These are phyloP conservation scores for Corythaixoides concolor DNA, from an alignment of 2,113 vertebrate genomes.

Conservation along the genomic window DNA sequence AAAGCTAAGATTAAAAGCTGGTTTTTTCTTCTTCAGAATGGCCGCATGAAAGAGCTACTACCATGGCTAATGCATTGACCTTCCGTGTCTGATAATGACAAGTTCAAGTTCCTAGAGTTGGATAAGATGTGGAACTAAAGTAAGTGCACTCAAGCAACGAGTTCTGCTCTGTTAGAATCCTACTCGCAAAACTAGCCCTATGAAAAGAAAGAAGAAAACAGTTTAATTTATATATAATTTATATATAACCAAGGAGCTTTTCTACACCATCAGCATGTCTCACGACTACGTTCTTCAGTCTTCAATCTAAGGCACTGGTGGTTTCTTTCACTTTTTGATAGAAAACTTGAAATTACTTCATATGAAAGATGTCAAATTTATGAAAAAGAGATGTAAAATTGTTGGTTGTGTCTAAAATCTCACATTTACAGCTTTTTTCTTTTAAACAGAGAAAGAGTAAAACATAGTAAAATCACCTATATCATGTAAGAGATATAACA, in stretches of 20 bases:
- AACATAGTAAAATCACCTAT: not conserved
- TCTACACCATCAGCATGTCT: not conserved
- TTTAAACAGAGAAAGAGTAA: not conserved
- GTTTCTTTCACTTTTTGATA: not conserved
- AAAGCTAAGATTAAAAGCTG: conserved; percentile 57
- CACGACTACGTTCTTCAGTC: not conserved
- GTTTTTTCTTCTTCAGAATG: conserved; percentile 45
- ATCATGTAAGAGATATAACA: not conserved
- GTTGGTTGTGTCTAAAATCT: not conserved
- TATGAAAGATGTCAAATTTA: not conserved
- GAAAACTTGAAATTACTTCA: not conserved
- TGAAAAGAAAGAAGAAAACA: not conserved
- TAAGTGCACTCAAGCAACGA: conserved; percentile 13
- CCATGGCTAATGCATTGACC: conserved; percentile 40
- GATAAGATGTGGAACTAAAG: conserved; percentile 41
- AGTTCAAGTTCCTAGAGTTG: conserved; percentile 55
- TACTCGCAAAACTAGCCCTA: not conserved
- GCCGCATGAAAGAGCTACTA: conserved; percentile 17
- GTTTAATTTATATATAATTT: no score
- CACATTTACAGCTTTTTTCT: not conserved
- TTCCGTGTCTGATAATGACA: conserved; percentile 52
- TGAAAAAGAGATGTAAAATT: not conserved
- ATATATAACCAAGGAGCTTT: not conserved
- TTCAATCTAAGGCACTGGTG: not conserved
- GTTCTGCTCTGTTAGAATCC: conserved; percentile 1